Percentiles rank a stretch among this genome's conserved stretches.
phyloP scores from a whole-genome alignment of 2,888 invertebrate species.

The Hololepta plana region DNA sequence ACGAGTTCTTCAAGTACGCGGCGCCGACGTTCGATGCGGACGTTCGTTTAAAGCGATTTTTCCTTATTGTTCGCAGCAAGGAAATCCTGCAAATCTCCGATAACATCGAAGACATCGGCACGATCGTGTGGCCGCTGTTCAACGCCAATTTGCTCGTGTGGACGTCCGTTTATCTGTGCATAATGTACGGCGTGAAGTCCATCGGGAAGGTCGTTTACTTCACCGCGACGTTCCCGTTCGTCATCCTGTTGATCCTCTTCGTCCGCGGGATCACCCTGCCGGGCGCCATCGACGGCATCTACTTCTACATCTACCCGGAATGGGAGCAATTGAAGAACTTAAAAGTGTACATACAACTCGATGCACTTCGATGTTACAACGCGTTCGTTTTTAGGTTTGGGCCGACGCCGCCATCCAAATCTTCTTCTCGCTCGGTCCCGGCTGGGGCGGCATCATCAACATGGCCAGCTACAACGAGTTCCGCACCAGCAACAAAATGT shows the following conservation, averaged over 20 bases:
- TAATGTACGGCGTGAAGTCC: constrained; percentile 73
- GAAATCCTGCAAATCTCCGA: constrained; percentile 59
- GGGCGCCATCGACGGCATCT: constrained; percentile 58
- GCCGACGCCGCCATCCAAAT: constrained; percentile 86
- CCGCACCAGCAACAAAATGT: constrained; percentile 51
- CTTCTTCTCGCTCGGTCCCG: constrained; percentile 78
- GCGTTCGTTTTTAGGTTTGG: constrained; percentile 52
- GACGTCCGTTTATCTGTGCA: constrained; percentile 67
- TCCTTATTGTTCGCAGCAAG: constrained; percentile 44
- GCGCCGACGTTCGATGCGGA: too few relatives aligned
- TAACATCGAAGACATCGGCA: constrained; percentile 55
- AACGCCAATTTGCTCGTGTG: constrained; percentile 57
- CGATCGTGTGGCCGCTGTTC: constrained; percentile 66
- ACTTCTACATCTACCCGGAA: constrained; percentile 61
- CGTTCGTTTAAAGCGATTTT: too few relatives aligned
- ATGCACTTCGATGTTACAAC: neutral
- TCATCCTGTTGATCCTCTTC: constrained; percentile 52
- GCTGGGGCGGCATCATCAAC: constrained; percentile 70
- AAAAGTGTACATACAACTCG: constrained; percentile 45
- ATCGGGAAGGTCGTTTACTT: constrained; percentile 82
- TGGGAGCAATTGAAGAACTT: constrained; percentile 60
- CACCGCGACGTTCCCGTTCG: constrained; percentile 69
- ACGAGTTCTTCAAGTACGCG: constrained; percentile 70
- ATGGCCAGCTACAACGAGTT: constrained; percentile 74
- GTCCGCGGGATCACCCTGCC: constrained; percentile 64